Base-by-base conservation (phyloP, 1,140 invertebrate species). In the Charaxes varanes region DNA sequence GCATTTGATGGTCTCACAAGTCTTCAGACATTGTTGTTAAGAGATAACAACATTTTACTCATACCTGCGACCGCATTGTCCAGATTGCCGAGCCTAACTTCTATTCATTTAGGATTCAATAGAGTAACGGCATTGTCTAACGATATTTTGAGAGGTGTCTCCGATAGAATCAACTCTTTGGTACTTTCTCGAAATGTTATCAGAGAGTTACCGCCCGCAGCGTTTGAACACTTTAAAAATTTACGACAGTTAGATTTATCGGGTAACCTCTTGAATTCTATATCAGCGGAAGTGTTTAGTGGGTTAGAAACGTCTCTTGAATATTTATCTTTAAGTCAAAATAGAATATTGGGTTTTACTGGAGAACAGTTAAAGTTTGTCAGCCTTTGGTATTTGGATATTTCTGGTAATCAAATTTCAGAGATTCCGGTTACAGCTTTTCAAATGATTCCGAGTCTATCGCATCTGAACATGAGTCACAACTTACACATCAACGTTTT, bases 21-120 rank as follows among this genome's bases (percentile, higher is more conserved):
- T 45, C 66, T 97, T 5, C 89, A 94, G 71, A 91, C 89, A 6
- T 78, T 97, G 4, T 90, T 92, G n/a, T 81, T 97, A 2, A 89
- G 91, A 62, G 94, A 97, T 63, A 96, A 97, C 69, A 95, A 95
- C 42, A 92, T 97, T 26, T 82, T 96, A 0, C 72, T 94, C 2
- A 90, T 96, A 16, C 95, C 95, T 1, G 90, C 91, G 1, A 89
- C 90, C 8, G 93, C 94, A 4, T 74, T 97, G 2, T 89, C 89
- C 10, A 87, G 91, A 3, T 69, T 97, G 11, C 90, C 91, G 0
- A 88, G 88, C n/a, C 76, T 97, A 2, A 87, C 86, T 6, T 88
- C 88, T 10, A 85, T 97, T 0, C 90, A 92, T 56, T 68, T 97
- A 47, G 93, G 94, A 46, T 96, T 91, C 65, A 97, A 97, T 72